These are phyloP conservation scores for Haliclona indistincta DNA, from an alignment of 37 sponge, comb jelly and placozoan species.

Conservation along the genomic window DNA sequence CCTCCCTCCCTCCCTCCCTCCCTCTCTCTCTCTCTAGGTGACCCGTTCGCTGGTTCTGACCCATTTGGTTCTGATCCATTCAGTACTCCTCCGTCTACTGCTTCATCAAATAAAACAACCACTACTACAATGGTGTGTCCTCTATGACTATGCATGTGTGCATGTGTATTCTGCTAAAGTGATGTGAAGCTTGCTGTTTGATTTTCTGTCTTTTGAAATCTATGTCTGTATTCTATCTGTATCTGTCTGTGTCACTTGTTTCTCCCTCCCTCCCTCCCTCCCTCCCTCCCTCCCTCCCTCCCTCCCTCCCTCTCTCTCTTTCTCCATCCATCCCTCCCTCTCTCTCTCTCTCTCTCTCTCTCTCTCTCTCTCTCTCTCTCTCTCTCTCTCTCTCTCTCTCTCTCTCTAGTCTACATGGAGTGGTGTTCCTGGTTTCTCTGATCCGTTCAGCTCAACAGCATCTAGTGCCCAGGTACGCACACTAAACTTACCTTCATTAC, in stretches of 20 bases:
- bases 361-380: constrained; percentile 36
- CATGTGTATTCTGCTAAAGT: too few species aligned
- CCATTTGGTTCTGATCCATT: constrained; percentile 22
- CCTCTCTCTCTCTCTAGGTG: constrained; percentile 14
- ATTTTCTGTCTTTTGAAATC: too few species aligned
- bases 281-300: background rate
- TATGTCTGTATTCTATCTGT: too few species aligned
- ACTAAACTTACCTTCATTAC: too few species aligned
- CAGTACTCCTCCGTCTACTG: too few species aligned
- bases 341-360: constrained; percentile 17
- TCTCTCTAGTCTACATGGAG: background rate
- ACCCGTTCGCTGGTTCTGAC: background rate
- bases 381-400: constrained; percentile 32
- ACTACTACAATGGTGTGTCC: too few species aligned
- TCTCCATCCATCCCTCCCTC: constrained; percentile 10
- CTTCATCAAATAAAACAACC: too few species aligned
- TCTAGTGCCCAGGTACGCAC: too few species aligned
- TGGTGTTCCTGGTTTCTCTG: too few species aligned
- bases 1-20: background rate
- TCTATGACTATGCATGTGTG: too few species aligned
- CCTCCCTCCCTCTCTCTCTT: background rate
- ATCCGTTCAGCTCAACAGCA: too few species aligned
- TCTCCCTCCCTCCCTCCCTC: background rate
- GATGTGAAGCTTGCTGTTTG: too few species aligned
- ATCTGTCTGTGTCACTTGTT: background rate